phyloP scores from a whole-genome alignment of 2,797 vertebrate species.

The Diceros bicornis region DNA sequence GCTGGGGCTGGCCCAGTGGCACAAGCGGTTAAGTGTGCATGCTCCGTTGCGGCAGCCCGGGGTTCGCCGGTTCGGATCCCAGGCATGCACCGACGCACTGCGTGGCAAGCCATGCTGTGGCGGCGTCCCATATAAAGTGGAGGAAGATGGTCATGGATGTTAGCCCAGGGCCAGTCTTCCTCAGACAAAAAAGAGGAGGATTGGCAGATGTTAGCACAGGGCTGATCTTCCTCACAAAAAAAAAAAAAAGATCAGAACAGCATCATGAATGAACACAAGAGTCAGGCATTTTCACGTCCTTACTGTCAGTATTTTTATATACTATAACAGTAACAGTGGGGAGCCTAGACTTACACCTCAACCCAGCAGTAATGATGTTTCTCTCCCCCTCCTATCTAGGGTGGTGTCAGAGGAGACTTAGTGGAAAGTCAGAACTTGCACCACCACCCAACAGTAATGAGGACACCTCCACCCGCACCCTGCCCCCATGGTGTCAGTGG shows the following conservation, averaged over 20 bases:
- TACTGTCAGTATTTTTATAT: slow-evolving; percentile 47
- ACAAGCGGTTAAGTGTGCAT: no score
- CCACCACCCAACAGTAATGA: neutral
- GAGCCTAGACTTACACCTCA: slow-evolving; percentile 19
- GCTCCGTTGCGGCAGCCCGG: no score
- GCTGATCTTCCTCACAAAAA: no score
- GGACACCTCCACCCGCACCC: neutral
- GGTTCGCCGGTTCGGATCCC: no score
- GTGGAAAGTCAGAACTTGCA: neutral
- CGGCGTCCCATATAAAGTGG: no score
- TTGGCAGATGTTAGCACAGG: no score
- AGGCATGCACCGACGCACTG: no score
- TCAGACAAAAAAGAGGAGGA: no score
- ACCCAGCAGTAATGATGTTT: neutral
- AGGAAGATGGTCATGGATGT: no score
- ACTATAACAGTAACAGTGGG: neutral
- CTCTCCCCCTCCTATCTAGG: neutral
- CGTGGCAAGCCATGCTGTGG: no score
- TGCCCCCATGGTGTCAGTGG: neutral
- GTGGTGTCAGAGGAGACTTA: neutral
- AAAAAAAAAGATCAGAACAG: slow-evolving; percentile 26
- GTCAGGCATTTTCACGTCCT: slow-evolving; percentile 38
- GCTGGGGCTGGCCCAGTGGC: no score
- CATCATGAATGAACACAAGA: slow-evolving; percentile 48
- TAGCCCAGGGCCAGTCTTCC: no score